These are phyloP conservation scores for Micromys minutus DNA, from an alignment of 2,113 vertebrate species.

Conservation along the genomic window DNA sequence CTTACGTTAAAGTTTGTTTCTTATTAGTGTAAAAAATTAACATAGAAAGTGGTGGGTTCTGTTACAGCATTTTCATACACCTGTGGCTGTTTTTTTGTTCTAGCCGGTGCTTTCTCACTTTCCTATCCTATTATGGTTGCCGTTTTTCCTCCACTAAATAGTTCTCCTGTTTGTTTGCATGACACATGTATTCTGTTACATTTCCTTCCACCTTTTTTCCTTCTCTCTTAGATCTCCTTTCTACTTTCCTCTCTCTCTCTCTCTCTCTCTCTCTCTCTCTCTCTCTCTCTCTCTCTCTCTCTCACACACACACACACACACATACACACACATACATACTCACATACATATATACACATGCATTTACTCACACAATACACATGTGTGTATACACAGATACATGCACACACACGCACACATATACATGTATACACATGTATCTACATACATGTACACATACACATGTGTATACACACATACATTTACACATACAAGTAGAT, in stretches of 20 bases:
- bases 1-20: neutral
- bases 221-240: neutral
- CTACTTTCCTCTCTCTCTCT: neutral
- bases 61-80: neutral
- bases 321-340: no score
- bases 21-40: neutral
- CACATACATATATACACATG: no score
- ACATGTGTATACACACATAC: neutral
- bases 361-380: no score
- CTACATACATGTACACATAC: neutral
- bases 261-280: no score
- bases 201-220: neutral
- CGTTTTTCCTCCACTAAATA: neutral
- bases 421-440: neutral
- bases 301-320: no score
- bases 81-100: neutral
- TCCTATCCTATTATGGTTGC: neutral
- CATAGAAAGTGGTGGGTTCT: neutral
- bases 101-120: no score
- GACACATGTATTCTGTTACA: neutral
- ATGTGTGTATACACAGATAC: no score
- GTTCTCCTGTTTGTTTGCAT: neutral
- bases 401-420: neutral
- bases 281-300: no score
- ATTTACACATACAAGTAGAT: neutral